Evolutionary conservation across 2,888 invertebrate genomes (phyloP), one percentile per base, ranked within the genome.

Genomic region (Gastracanthus pulcherrimus): DNA sequence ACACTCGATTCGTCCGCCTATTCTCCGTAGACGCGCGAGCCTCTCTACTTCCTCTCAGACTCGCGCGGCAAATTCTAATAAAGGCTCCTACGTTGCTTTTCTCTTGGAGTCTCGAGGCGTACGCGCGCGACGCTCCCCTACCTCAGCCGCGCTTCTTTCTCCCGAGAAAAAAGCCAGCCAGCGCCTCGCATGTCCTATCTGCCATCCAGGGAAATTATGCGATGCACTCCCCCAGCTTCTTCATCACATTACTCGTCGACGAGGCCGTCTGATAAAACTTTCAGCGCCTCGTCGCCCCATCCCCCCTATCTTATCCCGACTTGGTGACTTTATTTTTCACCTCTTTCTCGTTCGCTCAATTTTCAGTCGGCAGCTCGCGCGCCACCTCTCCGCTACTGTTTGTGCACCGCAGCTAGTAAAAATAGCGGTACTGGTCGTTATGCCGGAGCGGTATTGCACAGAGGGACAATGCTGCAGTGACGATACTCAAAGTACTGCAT

Each of bases 171-270:
- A 45, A 38, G 19, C 16, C 51, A 70, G 70, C 51, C 23, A 62
- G n/a, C 76, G 34, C 36, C 62, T 76, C 75, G 26, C 70, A 71
- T 71, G 70, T 58, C 67, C 66, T 78, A 64, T 71, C 69, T 76
- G 74, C 79, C 79, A 76, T 80, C 80, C 82, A 67, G 84, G 82
- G 81, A 85, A 84, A 84, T 84, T 83, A 82, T 81, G 80, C 83
- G 80, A 83, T 80, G 83, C 79, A 74, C 80, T 80, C 77, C n/a
- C 76, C 62, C 71, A 55, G 80, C 72, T 72, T 76, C 81, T 82
- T 84, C 83, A 84, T 84, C 84, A 78, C 80, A 48, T 78, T 83
- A 83, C 80, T 60, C 58, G 9, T 19, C 74, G 76, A 60, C 76
- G 23, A 3, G 26, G 16, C 9, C 62, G 82, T 7, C 36, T n/a